Evolutionary conservation across 2,888 invertebrate species (phyloP), one percentile per base, ranked within the genome.

Genomic region (Sylvicola fuscatus): DNA sequence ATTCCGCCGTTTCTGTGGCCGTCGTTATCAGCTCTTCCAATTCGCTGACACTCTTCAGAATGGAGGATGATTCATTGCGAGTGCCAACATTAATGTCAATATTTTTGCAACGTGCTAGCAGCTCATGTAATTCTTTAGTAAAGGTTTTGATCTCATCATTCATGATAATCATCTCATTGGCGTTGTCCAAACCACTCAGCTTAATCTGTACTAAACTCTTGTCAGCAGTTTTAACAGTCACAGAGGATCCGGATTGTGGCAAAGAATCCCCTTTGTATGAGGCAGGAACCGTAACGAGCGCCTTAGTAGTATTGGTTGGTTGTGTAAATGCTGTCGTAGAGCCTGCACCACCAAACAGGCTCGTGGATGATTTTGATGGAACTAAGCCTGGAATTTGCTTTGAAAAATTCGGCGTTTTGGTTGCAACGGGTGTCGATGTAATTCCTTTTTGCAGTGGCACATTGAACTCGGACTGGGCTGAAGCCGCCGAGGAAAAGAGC

Each of bases 91-190:
- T 61, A 3, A 60, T 53, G 40, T 68, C 63, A 3, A 70, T 50
- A 14, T 60, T 57, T 14, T 54, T 54, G 0, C 69, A 66, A 38
- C 68, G 66, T 11, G 61, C 53, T 42, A 67, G 60, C 41, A 78
- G 59, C 39, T 68, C 68, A 40, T 65, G 65, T 14, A 81, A 46
- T 46, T 81, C 79, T 42, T 60, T 56, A 46, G 74, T 71, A 46
- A 82, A 74, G 26, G 65, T 62, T 27, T 65, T 60, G 2, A 74
- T 69, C 55, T 77, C 74, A 40, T 72, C 68, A 13, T 64, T 51
- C 1, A 76, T 65, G 14, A 13, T 28, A 11, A 7, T 10, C 11
- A 13, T 32, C 32, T 32, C 32, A 7, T n/a, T 21, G n/a, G 21
- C n/a, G 3, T 34, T 16, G 17, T n/a, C n/a, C 21, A 11, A 10